A percentile compares a stretch with the other conserved stretches of the same genome.
phyloP scores from a whole-genome alignment of 92 coral and sea anemone species.

The Parazoanthus swiftii region DNA sequence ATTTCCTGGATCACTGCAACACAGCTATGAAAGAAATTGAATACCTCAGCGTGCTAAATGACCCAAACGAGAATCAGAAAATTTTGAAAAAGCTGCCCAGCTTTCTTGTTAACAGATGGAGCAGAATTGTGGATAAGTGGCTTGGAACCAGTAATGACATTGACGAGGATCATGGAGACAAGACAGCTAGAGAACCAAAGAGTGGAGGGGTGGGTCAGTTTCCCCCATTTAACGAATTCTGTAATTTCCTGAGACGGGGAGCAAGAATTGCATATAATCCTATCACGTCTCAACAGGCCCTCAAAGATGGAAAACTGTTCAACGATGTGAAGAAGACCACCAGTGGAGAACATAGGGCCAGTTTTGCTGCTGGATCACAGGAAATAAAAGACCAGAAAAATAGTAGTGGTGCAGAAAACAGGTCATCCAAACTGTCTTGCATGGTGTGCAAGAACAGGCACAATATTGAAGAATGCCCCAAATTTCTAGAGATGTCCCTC shows the following conservation, averaged over 20 bases:
- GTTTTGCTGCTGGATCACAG: too few species aligned
- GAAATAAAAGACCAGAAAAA: too few species aligned
- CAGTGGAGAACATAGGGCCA: too few species aligned
- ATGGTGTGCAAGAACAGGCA: constrained; percentile 47
- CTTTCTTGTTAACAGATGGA: constrained; percentile 34
- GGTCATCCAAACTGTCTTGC: background rate
- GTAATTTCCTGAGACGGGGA: too few species aligned
- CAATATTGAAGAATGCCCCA: constrained; percentile 48
- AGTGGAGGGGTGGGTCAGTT: too few species aligned
- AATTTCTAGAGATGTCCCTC: constrained; percentile 42
- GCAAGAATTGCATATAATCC: too few species aligned
- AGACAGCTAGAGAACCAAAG: too few species aligned
- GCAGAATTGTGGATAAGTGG: constrained; percentile 27
- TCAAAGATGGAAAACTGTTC: too few species aligned
- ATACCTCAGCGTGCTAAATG: constrained; percentile 2
- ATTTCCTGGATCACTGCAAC: constrained; percentile 43
- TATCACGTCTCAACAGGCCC: too few species aligned
- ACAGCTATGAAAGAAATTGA: constrained; percentile 3
- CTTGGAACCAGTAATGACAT: background rate
- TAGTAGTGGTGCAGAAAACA: background rate
- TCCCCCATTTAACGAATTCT: too few species aligned
- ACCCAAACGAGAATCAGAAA: background rate
- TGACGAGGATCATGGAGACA: too few species aligned
- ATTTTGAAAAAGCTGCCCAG: constrained; percentile 28
- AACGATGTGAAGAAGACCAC: too few species aligned